Base-by-base conservation (phyloP, 35 echinoderm and acorn worm genomes). In the Holothuria glaberrima region DNA sequence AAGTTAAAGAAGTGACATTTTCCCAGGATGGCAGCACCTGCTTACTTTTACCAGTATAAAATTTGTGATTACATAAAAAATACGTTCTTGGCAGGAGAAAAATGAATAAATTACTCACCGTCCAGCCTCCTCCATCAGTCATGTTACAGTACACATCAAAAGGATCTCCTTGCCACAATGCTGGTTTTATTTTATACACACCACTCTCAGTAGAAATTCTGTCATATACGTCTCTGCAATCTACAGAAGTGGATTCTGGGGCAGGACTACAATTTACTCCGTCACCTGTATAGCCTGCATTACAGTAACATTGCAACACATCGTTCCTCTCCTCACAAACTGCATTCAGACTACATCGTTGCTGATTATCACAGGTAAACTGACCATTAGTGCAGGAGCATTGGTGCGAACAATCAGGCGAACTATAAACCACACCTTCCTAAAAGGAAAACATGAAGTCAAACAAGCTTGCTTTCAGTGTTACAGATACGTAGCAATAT, bases 311-410 rank as follows among this genome's bases (percentile, higher is more conserved):
- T 70, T 70, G 66, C 28, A 3, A 24, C 24, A 70, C 66, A 24
- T 70, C 28, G 10, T 27, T 70, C 66, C 66, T 70, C 24, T 24
- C 66, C 2, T 70, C 66, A 70, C 66, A 70, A 70, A 70, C 66
- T 70, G 66, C 66, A 27, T 70, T 20, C 4, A 24, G 66, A 10
- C 66, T 70, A 10, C 66, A 70, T 0, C 24, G 19, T 25, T 2
- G 28, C 0, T 27, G 17, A 24, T 70, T 24, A 10, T 24, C 66
- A 20, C 66, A 70, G 0, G 17, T 20, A 24, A 70, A 24, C 16
- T 70, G 66, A 2, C 66, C 66, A 24, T 10, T 27, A 24, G 24
- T 70, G 28, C 66, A 70, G 24, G 24, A 14, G 28, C 66, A 21
- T 28, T 10, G 44, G 4, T 10, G 4, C 44, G 44, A 46, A 46